Conservation (phyloP, 1,140 invertebrate species). For the Tetragnatha versicolor region DNA sequence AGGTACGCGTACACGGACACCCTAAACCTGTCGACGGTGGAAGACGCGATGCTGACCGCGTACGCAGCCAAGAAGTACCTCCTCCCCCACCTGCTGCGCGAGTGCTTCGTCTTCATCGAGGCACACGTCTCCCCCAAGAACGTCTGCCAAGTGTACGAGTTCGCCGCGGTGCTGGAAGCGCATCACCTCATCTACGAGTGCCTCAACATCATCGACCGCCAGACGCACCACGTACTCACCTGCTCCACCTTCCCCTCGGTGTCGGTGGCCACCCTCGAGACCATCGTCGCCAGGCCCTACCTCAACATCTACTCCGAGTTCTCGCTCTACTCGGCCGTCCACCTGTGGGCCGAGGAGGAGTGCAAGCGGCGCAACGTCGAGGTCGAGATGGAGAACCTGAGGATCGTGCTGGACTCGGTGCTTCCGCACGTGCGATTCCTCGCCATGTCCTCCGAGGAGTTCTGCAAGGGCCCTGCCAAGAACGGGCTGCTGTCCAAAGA, state of each 20-base stretch:
- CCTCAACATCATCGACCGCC: conserved; percentile 60
- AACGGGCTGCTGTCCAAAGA: conserved; percentile 58
- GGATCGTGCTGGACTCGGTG: conserved; percentile 33
- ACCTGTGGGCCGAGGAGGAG: conserved; percentile 59
- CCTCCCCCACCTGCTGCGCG: conserved; percentile 59
- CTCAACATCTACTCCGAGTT: conserved; percentile 60
- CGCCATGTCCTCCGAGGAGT: conserved; percentile 60
- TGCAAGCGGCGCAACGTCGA: conserved; percentile 56
- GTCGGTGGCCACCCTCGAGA: conserved; percentile 58
- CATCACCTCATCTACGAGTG: conserved; percentile 60
- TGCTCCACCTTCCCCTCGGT: conserved; percentile 54
- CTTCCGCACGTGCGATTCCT: conserved; percentile 57
- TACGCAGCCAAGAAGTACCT: conserved; percentile 61
- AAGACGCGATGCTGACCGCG: conserved; percentile 61
- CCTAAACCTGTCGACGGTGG: conserved; percentile 59
- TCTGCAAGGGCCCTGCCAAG: conserved; percentile 58
- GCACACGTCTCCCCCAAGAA: conserved; percentile 59
- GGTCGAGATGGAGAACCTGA: conserved; percentile 51
- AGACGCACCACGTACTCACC: conserved; percentile 60
- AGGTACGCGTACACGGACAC: conserved; percentile 58
- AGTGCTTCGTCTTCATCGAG: conserved; percentile 60
- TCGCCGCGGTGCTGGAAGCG: conserved; percentile 59
- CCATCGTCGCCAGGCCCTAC: conserved; percentile 58
- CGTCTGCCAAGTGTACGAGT: conserved; percentile 60
- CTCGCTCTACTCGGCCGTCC: conserved; percentile 58